phyloP scores from a whole-genome alignment of 2,888 invertebrate species.

The Crossocerus cetratus region DNA sequence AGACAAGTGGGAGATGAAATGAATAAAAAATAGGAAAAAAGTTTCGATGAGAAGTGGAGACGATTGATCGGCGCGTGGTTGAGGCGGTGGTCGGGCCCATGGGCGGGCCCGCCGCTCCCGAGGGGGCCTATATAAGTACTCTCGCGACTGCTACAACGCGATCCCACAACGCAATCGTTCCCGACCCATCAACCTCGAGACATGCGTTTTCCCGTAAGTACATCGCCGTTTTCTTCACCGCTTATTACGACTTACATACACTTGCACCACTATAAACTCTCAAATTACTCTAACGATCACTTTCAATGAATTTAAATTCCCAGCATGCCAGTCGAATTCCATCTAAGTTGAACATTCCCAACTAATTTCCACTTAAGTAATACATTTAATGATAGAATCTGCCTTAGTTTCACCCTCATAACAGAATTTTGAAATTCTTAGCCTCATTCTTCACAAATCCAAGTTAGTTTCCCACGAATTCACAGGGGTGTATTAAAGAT shows the following conservation, averaged over 20 bases:
- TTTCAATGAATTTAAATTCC: not conserved
- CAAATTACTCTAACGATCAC: not conserved
- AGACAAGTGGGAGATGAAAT: not conserved
- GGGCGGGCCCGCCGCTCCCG: conserved; percentile 75
- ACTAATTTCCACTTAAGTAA: too few species aligned
- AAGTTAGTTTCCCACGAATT: too few species aligned
- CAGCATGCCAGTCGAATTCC: too few species aligned
- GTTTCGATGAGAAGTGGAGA: conserved; percentile 28
- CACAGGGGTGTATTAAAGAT: too few species aligned
- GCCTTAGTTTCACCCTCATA: too few species aligned
- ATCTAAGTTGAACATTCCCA: too few species aligned
- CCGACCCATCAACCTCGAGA: conserved; percentile 65
- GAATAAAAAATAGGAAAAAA: not conserved
- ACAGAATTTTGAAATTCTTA: too few species aligned
- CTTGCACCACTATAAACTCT: too few species aligned
- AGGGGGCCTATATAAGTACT: conserved; percentile 75
- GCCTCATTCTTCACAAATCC: too few species aligned
- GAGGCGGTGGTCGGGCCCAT: conserved; percentile 73
- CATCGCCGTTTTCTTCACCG: conserved; percentile 19
- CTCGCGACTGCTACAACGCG: conserved; percentile 66
- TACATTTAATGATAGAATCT: too few species aligned
- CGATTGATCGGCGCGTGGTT: conserved; percentile 51
- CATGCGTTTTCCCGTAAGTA: conserved; percentile 72
- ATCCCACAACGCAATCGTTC: conserved; percentile 72
- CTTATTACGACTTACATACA: too few species aligned